Evolutionary conservation across 2,888 invertebrate species (phyloP), one percentile per base, ranked within the genome.

Genomic region (Fissipunctia ypsillon): DNA sequence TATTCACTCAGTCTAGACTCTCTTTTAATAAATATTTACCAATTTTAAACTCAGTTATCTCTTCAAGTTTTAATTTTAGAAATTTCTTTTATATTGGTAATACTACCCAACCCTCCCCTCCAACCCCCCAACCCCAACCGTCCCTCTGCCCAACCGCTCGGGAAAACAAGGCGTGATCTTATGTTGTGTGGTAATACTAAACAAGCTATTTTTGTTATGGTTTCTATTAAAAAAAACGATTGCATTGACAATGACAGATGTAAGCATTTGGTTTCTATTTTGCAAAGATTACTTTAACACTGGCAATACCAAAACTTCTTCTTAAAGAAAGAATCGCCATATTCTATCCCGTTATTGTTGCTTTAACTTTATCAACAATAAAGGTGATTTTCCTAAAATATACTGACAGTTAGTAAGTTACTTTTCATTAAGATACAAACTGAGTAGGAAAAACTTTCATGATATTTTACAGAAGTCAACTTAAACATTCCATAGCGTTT

Each of bases 1-100:
- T 63, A 80, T 75, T 75, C n/a, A 3, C 14, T 0, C 0, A 48
- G 16, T 57, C 45, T 57, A 63, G 43, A 68, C 61, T 1, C 22
- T 45, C 0, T 16, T 45, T 28, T 31, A 25, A n/a, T 48, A 14
- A 60, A 74, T 48, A 54, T 73, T 50, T 59, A 56, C 0, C 12
- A 22, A 9, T 43, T 28, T 45, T 25, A 7, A 5, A 41, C 38
- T 68, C 16, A 31, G 9, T 38, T 69, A 9, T 41, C 0, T 22
- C 14, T 25, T 6, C 5, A 41, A 41, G 1, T 12, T 19, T 41
- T 25, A 41, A 19, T 25, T 41, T 61, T 25, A 19, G 25, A 25
- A 19, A 3, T 28, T 22, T 43, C 25, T 43, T 12, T 3, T 41
- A 19, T 6, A 41, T 19, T 38, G 5, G 10, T 19, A 25, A 60